Conservation (phyloP, 2,113 vertebrate genomes). For the Siniperca chuatsi region DNA sequence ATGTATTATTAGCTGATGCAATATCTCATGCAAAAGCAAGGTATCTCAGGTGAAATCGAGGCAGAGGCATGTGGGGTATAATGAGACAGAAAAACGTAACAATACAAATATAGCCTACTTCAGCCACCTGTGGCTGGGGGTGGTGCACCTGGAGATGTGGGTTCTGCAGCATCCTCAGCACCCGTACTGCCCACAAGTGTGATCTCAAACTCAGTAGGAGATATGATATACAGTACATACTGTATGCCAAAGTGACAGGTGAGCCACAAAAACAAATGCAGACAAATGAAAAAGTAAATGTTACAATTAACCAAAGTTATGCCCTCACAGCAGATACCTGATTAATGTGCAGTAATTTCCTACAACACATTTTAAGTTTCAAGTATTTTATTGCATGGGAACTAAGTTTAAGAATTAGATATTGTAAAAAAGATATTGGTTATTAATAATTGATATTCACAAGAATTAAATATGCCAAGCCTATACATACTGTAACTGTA, state of each 20-base stretch:
- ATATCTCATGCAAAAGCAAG: background rate
- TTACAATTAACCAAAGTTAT: background rate
- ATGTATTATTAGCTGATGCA: background rate
- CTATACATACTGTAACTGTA: background rate
- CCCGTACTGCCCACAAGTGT: background rate
- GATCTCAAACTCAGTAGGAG: background rate
- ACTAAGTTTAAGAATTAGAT: background rate
- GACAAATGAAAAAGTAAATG: background rate
- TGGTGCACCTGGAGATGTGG: conserved; percentile 17
- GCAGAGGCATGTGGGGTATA: background rate
- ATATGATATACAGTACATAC: background rate
- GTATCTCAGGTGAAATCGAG: background rate
- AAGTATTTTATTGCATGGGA: background rate
- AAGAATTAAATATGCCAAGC: background rate
- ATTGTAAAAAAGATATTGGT: too few species aligned
- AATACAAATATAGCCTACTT: background rate
- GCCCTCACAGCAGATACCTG: background rate
- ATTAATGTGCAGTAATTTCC: too few species aligned
- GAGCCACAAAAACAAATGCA: background rate
- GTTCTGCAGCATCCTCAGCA: background rate
- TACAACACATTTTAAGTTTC: background rate
- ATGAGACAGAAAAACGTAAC: background rate
- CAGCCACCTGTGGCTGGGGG: background rate
- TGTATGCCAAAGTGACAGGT: background rate
- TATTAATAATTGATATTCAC: background rate